Evolutionary conservation across 2,797 vertebrate genomes (phyloP), one percentile per base, ranked within the genome.

Genomic region (Rhinogobio ventralis): DNA sequence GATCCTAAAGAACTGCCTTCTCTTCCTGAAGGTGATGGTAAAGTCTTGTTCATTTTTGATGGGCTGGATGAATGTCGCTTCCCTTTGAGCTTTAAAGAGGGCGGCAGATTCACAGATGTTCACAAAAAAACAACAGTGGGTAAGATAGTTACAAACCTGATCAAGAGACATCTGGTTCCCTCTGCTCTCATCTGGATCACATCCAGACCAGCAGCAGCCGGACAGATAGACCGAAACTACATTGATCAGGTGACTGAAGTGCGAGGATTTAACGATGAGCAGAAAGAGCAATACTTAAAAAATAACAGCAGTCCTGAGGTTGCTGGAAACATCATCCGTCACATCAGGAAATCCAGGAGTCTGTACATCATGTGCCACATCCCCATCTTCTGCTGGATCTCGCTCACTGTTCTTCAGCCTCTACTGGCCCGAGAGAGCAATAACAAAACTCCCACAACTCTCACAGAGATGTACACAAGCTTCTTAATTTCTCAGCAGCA

Each of bases 41-140:
- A 62, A 0, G 57, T 62, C 0, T 1, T 62, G 57, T 62, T 62
- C 5, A 62, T 62, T 0, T 62, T 62, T 62, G 57, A 28, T 62
- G 57, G 57, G 0, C n/a, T 62, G 57, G 57, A 62, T 62, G 57
- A 62, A 62, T 62, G 57, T 2, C 57, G 11, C 57, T 60, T 60
- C 2, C n/a, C 2, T 2, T 28, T 62, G n/a, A 28, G 4, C 0
- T 62, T 57, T 7, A n/a, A 3, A 7, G 23, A 62, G 0, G 3
- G 4, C 45, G 55, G 19, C 3, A 19, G 4, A 42, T 0, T 64
- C 25, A 62, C 13, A 62, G 8, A 64, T 62, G 36, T 78, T 17
- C 23, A 28, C 2, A 0, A 62, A 20, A 78, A 19, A 64, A 62
- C 55, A 78, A 25, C 36, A 45, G 57, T 78, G 8, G 10, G 23